Percentiles rank a stretch among this genome's conserved stretches.
These are phyloP conservation scores for Melieria omissa DNA, from an alignment of 2,888 invertebrate genomes.

Conservation along the genomic window DNA sequence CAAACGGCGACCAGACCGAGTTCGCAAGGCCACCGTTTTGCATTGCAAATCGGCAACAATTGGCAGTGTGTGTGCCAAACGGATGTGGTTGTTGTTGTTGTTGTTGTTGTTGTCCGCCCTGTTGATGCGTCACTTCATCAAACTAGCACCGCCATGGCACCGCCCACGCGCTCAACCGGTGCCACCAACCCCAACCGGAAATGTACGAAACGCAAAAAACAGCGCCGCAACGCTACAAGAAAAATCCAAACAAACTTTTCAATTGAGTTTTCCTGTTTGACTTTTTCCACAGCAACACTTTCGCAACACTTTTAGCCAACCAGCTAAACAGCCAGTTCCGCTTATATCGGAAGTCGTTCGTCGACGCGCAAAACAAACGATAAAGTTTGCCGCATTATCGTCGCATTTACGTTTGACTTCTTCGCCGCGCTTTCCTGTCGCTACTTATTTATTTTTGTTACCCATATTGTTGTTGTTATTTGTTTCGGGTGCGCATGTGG, in stretches of 20 bases:
- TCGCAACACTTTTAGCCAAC: background rate
- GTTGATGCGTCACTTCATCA: no score
- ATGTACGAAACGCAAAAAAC: slow-evolving; percentile 29
- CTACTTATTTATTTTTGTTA: background rate
- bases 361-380: slow-evolving; percentile 12
- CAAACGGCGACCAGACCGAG: no score
- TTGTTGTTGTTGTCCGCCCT: no score
- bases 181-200: slow-evolving; percentile 35
- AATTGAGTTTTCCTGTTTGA: slow-evolving; percentile 46
- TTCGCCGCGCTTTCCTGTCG: background rate
- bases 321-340: slow-evolving; percentile 19
- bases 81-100: no score
- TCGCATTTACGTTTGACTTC: slow-evolving; percentile 38
- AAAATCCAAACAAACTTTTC: slow-evolving; percentile 39
- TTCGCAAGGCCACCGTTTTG: no score
- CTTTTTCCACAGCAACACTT: slow-evolving; percentile 28
- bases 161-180: no score
- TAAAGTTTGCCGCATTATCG: slow-evolving; percentile 43
- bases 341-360: slow-evolving; percentile 28
- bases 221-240: background rate
- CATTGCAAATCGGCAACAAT: no score
- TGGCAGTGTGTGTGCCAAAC: no score
- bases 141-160: no score
- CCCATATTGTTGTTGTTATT: background rate
- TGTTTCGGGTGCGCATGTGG: background rate